Percentiles rank a stretch among this genome's conserved stretches.
Conservation (phyloP, 2,888 invertebrate genomes). For the Ophion costatus region DNA sequence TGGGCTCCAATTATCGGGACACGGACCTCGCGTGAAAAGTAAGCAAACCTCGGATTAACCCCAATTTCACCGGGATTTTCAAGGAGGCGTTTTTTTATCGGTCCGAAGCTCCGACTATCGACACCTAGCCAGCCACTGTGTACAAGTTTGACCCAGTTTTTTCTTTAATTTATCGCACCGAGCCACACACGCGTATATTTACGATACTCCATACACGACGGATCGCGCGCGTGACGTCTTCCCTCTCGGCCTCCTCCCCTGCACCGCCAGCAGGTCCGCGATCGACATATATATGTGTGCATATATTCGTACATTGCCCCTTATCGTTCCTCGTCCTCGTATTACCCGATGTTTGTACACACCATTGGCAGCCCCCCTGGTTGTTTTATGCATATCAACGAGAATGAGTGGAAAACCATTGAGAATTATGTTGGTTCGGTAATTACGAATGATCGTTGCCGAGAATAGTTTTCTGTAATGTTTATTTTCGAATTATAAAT, state of each 20-base stretch:
- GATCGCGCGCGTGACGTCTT: conserved; percentile 28
- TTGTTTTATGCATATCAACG: not conserved
- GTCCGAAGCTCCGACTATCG: conserved; percentile 49
- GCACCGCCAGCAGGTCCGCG: conserved; percentile 18
- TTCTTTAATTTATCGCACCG: conserved; percentile 66
- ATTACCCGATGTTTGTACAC: not conserved
- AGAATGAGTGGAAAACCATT: not conserved
- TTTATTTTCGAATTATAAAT: too few relatives aligned
- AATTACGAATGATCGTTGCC: not conserved
- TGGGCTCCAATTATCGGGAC: not conserved
- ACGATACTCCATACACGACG: conserved; percentile 23
- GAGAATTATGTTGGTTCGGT: too few relatives aligned
- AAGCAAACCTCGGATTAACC: not conserved
- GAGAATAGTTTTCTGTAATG: not conserved
- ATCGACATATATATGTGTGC: conserved; percentile 25
- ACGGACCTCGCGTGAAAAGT: not conserved
- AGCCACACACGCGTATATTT: conserved; percentile 45
- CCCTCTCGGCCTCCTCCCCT: not conserved
- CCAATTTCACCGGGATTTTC: conserved; percentile 4
- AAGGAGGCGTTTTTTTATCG: conserved; percentile 19
- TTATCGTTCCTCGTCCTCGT: too few relatives aligned
- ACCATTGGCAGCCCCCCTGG: not conserved
- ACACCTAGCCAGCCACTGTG: conserved; percentile 53
- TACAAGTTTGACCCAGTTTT: conserved; percentile 72
- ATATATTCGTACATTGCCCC: too few relatives aligned